These are phyloP conservation scores for Geophilus truncorum DNA, from an alignment of 2,888 invertebrate species.

Conservation along the genomic window DNA sequence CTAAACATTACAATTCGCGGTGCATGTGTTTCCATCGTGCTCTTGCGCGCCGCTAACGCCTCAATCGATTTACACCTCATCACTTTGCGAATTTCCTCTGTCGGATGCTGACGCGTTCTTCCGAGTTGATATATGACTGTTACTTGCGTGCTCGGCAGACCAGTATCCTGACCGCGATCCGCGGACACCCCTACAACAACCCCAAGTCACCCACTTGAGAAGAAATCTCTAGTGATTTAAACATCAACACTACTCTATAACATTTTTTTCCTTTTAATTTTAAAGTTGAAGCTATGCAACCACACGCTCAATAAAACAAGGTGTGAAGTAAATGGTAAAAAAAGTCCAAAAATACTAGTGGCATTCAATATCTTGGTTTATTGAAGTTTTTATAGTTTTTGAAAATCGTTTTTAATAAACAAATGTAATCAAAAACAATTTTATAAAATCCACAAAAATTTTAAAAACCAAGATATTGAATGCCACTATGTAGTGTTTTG, in stretches of 20 bases:
- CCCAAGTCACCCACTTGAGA: slow-evolving; percentile 8
- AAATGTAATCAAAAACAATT: no score
- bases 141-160: neutral
- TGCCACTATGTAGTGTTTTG: no score
- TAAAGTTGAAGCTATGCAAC: neutral
- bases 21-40: neutral
- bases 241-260: neutral
- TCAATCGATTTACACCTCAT: slow-evolving; percentile 11
- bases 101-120: neutral
- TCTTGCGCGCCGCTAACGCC: neutral
- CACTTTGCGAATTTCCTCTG: neutral
- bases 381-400: no score
- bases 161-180: slow-evolving; percentile 3
- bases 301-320: no score
- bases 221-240: neutral
- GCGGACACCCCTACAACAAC: neutral
- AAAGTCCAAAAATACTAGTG: no score
- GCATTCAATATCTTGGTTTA: no score
- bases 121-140: neutral
- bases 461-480: no score
- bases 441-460: no score
- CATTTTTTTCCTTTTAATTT: neutral
- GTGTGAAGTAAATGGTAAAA: no score
- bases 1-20: neutral
- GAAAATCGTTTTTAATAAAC: no score